phyloP scores from a whole-genome alignment of 1,140 invertebrate genomes.

The Drosophila neocordata region DNA sequence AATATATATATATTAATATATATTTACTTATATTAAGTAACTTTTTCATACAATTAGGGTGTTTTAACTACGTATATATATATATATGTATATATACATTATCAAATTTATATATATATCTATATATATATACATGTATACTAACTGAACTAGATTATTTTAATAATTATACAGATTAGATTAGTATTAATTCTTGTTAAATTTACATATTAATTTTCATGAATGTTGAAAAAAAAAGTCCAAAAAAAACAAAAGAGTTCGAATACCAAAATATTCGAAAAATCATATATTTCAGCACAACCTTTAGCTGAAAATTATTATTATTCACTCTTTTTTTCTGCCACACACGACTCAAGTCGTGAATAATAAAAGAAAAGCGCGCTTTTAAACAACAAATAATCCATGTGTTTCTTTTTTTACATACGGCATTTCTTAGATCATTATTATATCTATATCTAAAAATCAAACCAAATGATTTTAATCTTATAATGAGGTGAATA shows the following conservation, averaged over 20 bases:
- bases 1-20: background rate
- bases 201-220: slow-evolving; percentile 60
- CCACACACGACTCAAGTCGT: slow-evolving; percentile 8
- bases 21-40: slow-evolving; percentile 26
- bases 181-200: slow-evolving; percentile 53
- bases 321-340: slow-evolving; percentile 23
- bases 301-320: slow-evolving; percentile 29
- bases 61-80: slow-evolving; percentile 16
- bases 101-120: background rate
- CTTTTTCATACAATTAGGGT: slow-evolving; percentile 23
- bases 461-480: no score
- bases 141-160: slow-evolving; percentile 21
- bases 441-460: no score
- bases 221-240: slow-evolving; percentile 55
- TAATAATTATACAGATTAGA: slow-evolving; percentile 35
- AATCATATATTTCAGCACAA: slow-evolving; percentile 24
- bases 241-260: slow-evolving; percentile 21
- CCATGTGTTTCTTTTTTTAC: slow-evolving; percentile 30
- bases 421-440: no score
- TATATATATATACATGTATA: background rate
- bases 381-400: slow-evolving; percentile 18
- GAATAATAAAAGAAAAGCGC: slow-evolving; percentile 34
- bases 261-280: slow-evolving; percentile 53
- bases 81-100: background rate
- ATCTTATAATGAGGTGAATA: no score